Evolutionary conservation across 2,113 vertebrate genomes (phyloP).

Genomic region (Eretmochelys imbricata): DNA sequence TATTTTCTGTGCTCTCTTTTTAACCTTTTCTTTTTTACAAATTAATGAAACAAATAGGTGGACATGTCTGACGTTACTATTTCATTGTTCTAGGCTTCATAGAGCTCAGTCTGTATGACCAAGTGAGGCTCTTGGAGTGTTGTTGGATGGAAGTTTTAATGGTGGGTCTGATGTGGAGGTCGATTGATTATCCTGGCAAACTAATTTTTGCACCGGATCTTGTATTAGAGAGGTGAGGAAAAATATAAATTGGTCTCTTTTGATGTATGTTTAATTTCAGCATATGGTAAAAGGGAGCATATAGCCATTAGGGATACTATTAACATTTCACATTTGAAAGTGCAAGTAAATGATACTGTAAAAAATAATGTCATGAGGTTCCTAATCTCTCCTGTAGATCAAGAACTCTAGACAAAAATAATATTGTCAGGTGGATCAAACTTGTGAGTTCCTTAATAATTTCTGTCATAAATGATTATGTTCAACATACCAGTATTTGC

Average conservation of each 20-base stretch:
- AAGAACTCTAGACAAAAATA: neutral
- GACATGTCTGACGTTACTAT: constrained; percentile 30
- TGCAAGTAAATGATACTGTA: neutral
- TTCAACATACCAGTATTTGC: neutral
- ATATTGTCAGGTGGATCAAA: neutral
- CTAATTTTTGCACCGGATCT: constrained; percentile 96
- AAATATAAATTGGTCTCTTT: neutral
- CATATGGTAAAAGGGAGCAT: neutral
- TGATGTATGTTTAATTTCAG: neutral
- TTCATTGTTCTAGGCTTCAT: constrained; percentile 86
- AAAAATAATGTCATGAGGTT: neutral
- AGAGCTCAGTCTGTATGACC: constrained; percentile 91
- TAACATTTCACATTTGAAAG: constrained; percentile 1
- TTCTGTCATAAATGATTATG: neutral
- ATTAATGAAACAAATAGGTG: neutral
- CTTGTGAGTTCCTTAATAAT: neutral
- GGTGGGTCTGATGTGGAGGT: constrained; percentile 98
- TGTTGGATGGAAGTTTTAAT: constrained; percentile 98
- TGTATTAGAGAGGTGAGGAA: constrained; percentile 90
- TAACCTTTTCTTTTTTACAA: neutral
- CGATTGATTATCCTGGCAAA: constrained; percentile 94
- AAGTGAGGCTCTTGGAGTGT: constrained; percentile 94
- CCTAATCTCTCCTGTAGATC: neutral
- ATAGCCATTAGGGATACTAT: neutral
- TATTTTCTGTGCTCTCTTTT: constrained; percentile 5